phyloP scores from a whole-genome alignment of 2,888 invertebrate genomes.

The Silvanus unidentatus region DNA sequence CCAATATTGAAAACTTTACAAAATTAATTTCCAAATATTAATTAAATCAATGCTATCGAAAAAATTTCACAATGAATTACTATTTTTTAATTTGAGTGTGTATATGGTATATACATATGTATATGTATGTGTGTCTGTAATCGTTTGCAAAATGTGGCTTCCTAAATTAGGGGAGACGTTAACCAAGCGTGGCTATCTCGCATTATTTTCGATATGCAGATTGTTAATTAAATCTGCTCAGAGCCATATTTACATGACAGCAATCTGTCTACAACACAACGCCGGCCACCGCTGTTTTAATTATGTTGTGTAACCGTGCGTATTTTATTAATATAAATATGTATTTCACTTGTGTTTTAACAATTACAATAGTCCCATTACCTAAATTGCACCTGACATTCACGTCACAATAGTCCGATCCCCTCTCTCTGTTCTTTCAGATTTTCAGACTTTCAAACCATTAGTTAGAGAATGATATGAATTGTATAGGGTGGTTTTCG shows the following conservation, averaged over 20 bases:
- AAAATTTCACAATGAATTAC: neutral
- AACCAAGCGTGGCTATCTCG: constrained; percentile 43
- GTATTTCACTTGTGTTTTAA: constrained; percentile 19
- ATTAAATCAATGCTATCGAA: no score
- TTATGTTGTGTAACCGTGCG: constrained; percentile 46
- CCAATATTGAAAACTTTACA: no score
- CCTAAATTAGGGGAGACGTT: constrained; percentile 35
- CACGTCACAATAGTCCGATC: no score
- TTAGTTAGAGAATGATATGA: no score
- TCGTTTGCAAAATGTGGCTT: constrained; percentile 25
- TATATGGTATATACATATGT: no score
- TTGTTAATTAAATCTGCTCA: constrained; percentile 48
- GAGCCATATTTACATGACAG: constrained; percentile 48
- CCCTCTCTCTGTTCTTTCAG: no score
- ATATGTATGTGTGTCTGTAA: neutral
- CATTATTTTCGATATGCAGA: constrained; percentile 48
- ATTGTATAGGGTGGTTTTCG: no score
- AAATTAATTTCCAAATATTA: no score
- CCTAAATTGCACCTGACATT: no score
- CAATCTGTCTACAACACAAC: constrained; percentile 46
- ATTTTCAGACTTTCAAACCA: no score
- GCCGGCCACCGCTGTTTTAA: constrained; percentile 41
- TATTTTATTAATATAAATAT: constrained; percentile 45
- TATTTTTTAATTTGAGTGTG: constrained; percentile 2
- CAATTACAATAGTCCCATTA: no score